These are phyloP conservation scores for Eilema depressum DNA, from an alignment of 2,888 invertebrate species.

Conservation along the genomic window DNA sequence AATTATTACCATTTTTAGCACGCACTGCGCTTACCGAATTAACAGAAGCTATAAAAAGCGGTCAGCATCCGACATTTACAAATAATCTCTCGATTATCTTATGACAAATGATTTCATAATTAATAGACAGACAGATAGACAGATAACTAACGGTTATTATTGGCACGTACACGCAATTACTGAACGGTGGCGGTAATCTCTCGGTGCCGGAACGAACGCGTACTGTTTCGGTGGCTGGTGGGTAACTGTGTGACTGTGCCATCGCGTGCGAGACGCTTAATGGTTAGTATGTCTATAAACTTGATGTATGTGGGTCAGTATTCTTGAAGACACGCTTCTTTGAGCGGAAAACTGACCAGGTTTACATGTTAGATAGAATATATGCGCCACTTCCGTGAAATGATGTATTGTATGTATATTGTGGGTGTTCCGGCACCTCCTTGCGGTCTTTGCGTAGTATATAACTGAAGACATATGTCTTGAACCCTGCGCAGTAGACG, in stretches of 20 bases:
- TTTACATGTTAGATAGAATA: background rate
- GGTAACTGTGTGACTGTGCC: background rate
- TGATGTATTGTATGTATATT: too few relatives aligned
- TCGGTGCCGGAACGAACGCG: background rate
- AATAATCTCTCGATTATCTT: background rate
- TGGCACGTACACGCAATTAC: background rate
- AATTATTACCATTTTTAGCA: background rate
- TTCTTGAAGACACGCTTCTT: background rate
- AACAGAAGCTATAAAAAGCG: background rate
- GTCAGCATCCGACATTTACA: background rate
- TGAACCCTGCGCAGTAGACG: too few relatives aligned
- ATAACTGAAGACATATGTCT: too few relatives aligned
- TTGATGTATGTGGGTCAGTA: background rate
- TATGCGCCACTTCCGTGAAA: too few relatives aligned
- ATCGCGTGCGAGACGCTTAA: background rate
- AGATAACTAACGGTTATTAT: background rate
- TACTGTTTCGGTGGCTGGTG: background rate
- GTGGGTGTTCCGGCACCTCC: too few relatives aligned
- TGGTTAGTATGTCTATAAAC: constrained; percentile 1
- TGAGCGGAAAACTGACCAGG: background rate
- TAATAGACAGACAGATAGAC: background rate
- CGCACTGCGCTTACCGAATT: background rate
- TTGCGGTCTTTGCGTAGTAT: too few relatives aligned
- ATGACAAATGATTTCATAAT: constrained; percentile 4
- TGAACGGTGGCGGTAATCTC: background rate